These are phyloP conservation scores for Clarias gariepinus DNA, from an alignment of 2,113 vertebrate genomes.

Conservation along the genomic window DNA sequence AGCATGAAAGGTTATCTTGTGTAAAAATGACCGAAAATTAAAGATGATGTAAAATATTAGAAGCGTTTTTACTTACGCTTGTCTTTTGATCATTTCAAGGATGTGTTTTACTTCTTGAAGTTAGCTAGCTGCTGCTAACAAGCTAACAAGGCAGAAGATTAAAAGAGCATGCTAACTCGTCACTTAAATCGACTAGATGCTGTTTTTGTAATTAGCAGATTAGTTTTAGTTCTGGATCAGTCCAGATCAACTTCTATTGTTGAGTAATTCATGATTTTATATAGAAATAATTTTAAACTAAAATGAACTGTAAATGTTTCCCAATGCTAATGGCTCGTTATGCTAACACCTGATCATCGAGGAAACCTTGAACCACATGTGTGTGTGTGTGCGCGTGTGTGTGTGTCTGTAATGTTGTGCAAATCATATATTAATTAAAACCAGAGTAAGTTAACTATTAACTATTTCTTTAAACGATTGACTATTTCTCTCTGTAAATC, in stretches of 20 bases:
- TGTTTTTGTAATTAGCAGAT: neutral
- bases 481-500: neutral
- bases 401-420: neutral
- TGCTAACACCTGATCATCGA: too few relatives aligned
- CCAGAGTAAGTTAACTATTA: neutral
- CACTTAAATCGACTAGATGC: neutral
- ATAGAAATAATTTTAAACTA: too few relatives aligned
- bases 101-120: neutral
- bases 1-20: neutral
- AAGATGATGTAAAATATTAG: neutral
- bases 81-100: neutral
- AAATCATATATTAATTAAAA: neutral
- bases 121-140: neutral
- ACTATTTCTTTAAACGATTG: too few relatives aligned
- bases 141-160: neutral
- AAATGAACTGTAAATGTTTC: too few relatives aligned
- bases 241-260: too few relatives aligned
- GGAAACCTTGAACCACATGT: neutral
- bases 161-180: neutral
- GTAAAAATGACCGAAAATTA: neutral
- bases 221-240: too few relatives aligned
- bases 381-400: neutral
- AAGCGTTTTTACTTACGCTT: neutral
- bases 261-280: too few relatives aligned
- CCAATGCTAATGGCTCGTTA: too few relatives aligned